Conservation (phyloP, 2,888 invertebrate species). For the Pseudolycoriella hygida region DNA sequence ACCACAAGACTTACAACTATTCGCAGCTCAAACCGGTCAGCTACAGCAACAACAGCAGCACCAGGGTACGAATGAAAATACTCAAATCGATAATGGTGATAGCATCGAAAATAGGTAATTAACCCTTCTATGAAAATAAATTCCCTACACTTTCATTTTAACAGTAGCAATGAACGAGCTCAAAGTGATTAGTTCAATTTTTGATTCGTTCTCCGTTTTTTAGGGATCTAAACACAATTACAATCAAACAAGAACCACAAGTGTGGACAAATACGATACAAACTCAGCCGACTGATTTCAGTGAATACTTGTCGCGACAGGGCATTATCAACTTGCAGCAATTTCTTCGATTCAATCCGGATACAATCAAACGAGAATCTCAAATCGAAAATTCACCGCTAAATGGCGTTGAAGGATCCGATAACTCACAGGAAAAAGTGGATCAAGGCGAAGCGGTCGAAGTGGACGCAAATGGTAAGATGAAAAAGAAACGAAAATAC, state of each 20-base stretch:
- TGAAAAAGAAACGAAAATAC: constrained; percentile 60
- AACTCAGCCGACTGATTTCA: constrained; percentile 27
- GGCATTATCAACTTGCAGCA: constrained; percentile 39
- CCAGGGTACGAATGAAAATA: constrained; percentile 9
- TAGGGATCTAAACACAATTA: constrained; percentile 12
- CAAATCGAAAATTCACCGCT: constrained; percentile 14
- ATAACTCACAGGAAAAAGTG: constrained; percentile 14
- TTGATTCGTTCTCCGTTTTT: not conserved
- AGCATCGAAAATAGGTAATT: constrained; percentile 5
- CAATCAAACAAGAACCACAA: constrained; percentile 21
- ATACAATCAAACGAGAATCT: constrained; percentile 33
- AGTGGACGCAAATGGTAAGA: constrained; percentile 17
- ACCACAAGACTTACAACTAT: constrained; percentile 51
- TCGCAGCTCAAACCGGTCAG: constrained; percentile 21
- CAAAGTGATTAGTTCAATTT: no score
- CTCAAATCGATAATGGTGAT: constrained; percentile 3
- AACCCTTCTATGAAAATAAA: no score
- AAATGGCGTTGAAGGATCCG: constrained; percentile 18
- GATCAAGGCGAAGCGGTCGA: constrained; percentile 13
- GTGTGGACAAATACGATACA: constrained; percentile 24
- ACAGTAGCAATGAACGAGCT: no score
- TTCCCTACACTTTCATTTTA: no score
- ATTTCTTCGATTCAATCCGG: constrained; percentile 43
- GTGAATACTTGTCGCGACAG: constrained; percentile 33
- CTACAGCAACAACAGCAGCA: constrained; percentile 25